Evolutionary conservation across 1,140 invertebrate genomes (phyloP).

Genomic region (Trichomalopsis sarcophagae): DNA sequence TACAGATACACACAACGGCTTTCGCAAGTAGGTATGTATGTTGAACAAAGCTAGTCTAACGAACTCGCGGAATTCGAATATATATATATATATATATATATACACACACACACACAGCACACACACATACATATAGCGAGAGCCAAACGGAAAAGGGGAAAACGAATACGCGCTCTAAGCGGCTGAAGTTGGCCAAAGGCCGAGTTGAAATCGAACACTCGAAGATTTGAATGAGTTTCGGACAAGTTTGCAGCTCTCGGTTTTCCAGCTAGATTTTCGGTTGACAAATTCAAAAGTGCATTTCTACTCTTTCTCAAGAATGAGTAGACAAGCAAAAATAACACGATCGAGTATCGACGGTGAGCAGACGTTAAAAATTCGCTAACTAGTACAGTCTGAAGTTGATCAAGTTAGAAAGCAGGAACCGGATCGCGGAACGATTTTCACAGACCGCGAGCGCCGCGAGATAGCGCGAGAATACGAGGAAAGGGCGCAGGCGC

Average conservation of each 20-base stretch:
- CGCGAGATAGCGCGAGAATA: too few species aligned
- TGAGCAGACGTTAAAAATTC: neutral
- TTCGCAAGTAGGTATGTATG: conserved; percentile 2
- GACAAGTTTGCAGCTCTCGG: too few species aligned
- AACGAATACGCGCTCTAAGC: neutral
- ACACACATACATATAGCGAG: neutral
- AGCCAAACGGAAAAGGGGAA: conserved; percentile 45
- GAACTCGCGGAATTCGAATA: conserved; percentile 5
- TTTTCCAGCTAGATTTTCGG: too few species aligned
- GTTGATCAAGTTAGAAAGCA: neutral
- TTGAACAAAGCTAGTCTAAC: neutral
- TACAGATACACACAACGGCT: conserved; percentile 22
- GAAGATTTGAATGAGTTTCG: neutral
- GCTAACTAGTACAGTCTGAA: neutral
- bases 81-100: neutral
- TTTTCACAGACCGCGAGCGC: neutral
- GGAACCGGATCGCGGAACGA: conserved; percentile 25
- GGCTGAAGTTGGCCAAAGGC: conserved; percentile 4
- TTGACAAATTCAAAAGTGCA: neutral
- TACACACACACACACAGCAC: too few species aligned
- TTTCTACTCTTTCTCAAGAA: too few species aligned
- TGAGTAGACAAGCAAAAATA: too few species aligned
- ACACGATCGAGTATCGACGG: too few species aligned
- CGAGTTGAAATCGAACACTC: neutral
- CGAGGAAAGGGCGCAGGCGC: neutral